A percentile compares a stretch with the other conserved stretches of the same genome.
phyloP scores from a whole-genome alignment of 2,797 vertebrate species.

The Syndactyla subalaris region DNA sequence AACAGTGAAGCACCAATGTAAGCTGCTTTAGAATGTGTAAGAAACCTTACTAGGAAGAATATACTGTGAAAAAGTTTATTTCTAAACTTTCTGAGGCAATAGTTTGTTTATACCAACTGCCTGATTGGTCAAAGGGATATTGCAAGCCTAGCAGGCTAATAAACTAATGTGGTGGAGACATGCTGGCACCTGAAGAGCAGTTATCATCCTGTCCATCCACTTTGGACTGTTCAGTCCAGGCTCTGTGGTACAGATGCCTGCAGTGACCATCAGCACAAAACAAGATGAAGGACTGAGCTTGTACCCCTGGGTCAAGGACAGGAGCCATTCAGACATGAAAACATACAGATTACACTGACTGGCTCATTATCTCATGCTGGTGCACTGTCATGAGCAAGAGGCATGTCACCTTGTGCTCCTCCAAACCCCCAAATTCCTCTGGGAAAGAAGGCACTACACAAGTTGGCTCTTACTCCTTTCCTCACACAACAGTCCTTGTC shows the following conservation, averaged over 20 bases:
- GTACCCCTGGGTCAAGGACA: neutral
- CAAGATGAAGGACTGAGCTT: neutral
- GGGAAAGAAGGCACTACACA: neutral
- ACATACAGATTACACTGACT: neutral
- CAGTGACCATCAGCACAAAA: neutral
- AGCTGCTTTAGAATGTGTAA: neutral
- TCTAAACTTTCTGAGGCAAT: neutral
- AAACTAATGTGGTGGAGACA: neutral
- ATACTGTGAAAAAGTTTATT: neutral
- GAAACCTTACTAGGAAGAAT: neutral
- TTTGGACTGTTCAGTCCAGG: neutral
- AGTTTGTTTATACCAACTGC: neutral
- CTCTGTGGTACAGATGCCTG: neutral
- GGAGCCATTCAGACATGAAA: neutral
- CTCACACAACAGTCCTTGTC: neutral
- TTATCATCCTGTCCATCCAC: neutral
- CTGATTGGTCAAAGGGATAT: neutral
- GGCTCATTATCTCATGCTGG: neutral
- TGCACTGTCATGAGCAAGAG: neutral
- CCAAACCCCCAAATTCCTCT: neutral
- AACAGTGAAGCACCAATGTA: neutral
- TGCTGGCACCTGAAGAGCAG: neutral
- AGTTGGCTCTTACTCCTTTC: neutral
- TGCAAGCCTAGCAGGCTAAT: neutral
- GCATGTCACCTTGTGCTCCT: neutral